Evolutionary conservation across 1,140 invertebrate genomes (phyloP), one percentile per base, ranked within the genome.

Genomic region (Aphaenogaster rudis): DNA sequence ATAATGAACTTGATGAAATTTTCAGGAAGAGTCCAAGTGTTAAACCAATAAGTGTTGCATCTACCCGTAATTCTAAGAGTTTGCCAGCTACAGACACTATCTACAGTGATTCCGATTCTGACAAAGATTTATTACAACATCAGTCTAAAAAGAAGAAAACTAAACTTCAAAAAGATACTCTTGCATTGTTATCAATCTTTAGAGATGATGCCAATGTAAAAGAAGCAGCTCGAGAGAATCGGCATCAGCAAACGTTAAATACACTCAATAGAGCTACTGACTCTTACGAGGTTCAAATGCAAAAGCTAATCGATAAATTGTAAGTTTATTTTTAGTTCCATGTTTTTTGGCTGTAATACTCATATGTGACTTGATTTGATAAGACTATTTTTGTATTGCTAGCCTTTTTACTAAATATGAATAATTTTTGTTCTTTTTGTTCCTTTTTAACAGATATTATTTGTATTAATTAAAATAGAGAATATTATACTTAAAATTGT

Each of bases 11-110:
- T 36, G 15, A 66, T 21, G 63, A 66, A 66, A 17, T 66, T 39
- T 66, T 66, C 3, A 66, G 63, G 39, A 39, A 66, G 28, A 39
- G 63, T 66, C 36, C 63, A 66, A 66, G 63, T 33, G 63, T 66
- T 17, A 21, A 39, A 7, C 36, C 15, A 33, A 39, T 66, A 36
- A 66, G 63, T 66, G 28, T 66, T 15, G 36, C 63, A 66, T 66
- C 36, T 66, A 39, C 36, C 39, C 15, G 6, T 66, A 39, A 33
- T 3, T 39, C 9, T 6, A 39, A 13, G 0, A 66, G 6, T 66
- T 66, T 36, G 15, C 63, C 50, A 52, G 13, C 11, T 52, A 3
- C 4, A 52, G 50, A 33, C 63, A 39, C 28, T 28, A 0, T 28
- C 28, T 28, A 48, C 48, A 11, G 9, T 48, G 50, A 52, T 52